Conservation (phyloP, 2,113 vertebrate species). For the Cariama cristata region DNA sequence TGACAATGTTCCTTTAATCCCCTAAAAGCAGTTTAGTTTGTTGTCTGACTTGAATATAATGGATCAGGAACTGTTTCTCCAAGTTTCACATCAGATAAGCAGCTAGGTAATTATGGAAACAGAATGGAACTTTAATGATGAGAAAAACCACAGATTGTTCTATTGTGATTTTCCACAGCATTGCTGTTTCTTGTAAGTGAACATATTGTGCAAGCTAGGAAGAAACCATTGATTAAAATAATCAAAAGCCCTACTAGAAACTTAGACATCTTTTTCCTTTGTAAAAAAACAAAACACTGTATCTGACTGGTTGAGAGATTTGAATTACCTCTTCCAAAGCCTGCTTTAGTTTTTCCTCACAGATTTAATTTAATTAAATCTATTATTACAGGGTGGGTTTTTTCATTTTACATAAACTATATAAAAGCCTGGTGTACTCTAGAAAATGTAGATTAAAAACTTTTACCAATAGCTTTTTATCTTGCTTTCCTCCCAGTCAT, state of each 20-base stretch:
- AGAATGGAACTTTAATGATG: constrained; percentile 30
- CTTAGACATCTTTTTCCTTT: neutral
- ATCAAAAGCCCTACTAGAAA: constrained; percentile 12
- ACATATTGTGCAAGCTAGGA: constrained; percentile 15
- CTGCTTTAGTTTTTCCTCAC: neutral
- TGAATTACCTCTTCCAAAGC: constrained; percentile 1
- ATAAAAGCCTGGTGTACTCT: neutral
- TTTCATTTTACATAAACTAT: neutral
- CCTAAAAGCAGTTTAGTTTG: neutral
- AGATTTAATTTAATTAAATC: constrained; percentile 34
- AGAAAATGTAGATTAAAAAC: neutral
- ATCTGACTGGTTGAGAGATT: neutral
- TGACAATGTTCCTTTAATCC: neutral
- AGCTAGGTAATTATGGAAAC: constrained; percentile 44
- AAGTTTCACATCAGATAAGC: constrained; percentile 32
- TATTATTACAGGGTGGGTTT: neutral
- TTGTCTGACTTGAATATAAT: neutral
- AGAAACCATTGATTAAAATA: constrained; percentile 42
- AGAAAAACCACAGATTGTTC: neutral
- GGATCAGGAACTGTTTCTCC: neutral
- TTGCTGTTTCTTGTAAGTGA: constrained; percentile 1
- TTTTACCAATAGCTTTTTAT: neutral
- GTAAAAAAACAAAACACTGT: neutral
- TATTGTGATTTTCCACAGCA: constrained; percentile 42
- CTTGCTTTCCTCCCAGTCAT: neutral